Conservation (phyloP, 2,888 invertebrate species). For the Sesia bembeciformis region DNA sequence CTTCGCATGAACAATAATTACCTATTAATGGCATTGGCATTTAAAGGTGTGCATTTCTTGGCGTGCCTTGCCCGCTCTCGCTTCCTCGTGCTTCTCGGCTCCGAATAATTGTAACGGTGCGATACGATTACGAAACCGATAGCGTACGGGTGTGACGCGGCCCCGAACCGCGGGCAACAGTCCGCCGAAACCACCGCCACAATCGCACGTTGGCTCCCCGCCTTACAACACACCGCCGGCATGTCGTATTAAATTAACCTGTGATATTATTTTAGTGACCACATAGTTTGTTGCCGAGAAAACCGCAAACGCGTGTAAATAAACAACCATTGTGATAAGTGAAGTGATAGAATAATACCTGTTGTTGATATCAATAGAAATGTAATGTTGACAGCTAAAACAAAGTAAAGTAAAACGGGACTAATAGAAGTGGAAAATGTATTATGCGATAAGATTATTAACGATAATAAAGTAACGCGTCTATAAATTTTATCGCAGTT, state of each 20-base stretch:
- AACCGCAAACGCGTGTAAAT: neutral
- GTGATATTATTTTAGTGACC: too few species aligned
- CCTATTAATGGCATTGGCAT: neutral
- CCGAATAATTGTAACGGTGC: constrained; percentile 25
- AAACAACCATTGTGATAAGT: neutral
- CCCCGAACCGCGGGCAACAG: constrained; percentile 28
- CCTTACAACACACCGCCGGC: neutral
- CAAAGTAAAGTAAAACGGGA: constrained; percentile 37
- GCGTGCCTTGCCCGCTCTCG: constrained; percentile 3
- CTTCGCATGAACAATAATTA: too few species aligned
- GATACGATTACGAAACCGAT: constrained; percentile 46
- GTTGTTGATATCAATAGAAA: neutral
- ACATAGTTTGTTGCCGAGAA: neutral
- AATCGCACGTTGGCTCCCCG: constrained; percentile 26
- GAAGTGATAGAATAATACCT: neutral
- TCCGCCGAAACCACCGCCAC: constrained; percentile 29
- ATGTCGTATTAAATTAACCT: too few species aligned
- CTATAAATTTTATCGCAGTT: constrained; percentile 31
- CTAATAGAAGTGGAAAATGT: constrained; percentile 45
- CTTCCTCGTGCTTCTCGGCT: constrained; percentile 15
- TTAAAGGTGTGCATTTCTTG: neutral
- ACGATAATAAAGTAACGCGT: constrained; percentile 25
- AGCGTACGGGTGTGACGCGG: constrained; percentile 20
- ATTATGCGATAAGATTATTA: constrained; percentile 50
- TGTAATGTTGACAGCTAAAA: constrained; percentile 16